A percentile compares a stretch with the other conserved stretches of the same genome.
These are phyloP conservation scores for Dicycla oo DNA, from an alignment of 2,888 invertebrate genomes.

Conservation along the genomic window DNA sequence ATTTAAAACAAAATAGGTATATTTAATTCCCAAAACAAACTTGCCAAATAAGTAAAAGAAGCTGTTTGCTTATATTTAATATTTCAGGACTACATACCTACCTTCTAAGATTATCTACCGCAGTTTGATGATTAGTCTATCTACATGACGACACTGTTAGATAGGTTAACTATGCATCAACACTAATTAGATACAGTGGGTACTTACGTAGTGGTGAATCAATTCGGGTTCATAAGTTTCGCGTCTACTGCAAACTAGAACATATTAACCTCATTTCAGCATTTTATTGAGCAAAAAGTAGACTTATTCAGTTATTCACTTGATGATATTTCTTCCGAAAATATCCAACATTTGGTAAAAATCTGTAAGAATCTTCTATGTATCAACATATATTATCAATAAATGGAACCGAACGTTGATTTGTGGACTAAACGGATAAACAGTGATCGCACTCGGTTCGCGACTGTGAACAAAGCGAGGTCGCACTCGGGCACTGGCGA, in stretches of 20 bases:
- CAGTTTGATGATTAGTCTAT: conserved; percentile 11
- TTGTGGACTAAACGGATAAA: conserved; percentile 59
- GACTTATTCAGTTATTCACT: conserved; percentile 22
- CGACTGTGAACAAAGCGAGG: conserved; percentile 80
- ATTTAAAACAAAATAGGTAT: neutral
- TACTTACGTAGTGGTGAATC: conserved; percentile 80
- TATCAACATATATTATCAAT: conserved; percentile 14
- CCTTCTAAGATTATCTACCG: conserved; percentile 11
- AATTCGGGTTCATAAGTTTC: conserved; percentile 71
- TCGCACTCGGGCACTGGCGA: conserved; percentile 72
- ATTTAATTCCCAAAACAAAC: neutral
- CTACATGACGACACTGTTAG: conserved; percentile 24
- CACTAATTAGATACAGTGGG: conserved; percentile 49
- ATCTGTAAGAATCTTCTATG: conserved; percentile 10
- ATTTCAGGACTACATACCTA: neutral
- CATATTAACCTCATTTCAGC: conserved; percentile 75
- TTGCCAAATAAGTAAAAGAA: conserved; percentile 4
- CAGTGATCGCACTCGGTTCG: conserved; percentile 56
- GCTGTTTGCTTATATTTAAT: conserved; percentile 10
- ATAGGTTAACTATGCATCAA: conserved; percentile 47
- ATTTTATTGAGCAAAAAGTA: conserved; percentile 46
- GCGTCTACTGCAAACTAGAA: conserved; percentile 68
- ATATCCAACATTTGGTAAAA: conserved; percentile 13
- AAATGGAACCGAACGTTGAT: conserved; percentile 21
- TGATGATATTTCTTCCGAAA: conserved; percentile 11